Percentiles rank a stretch among this genome's conserved stretches.
Conservation (phyloP, 2,888 invertebrate species). For the Epiblema foenella region DNA sequence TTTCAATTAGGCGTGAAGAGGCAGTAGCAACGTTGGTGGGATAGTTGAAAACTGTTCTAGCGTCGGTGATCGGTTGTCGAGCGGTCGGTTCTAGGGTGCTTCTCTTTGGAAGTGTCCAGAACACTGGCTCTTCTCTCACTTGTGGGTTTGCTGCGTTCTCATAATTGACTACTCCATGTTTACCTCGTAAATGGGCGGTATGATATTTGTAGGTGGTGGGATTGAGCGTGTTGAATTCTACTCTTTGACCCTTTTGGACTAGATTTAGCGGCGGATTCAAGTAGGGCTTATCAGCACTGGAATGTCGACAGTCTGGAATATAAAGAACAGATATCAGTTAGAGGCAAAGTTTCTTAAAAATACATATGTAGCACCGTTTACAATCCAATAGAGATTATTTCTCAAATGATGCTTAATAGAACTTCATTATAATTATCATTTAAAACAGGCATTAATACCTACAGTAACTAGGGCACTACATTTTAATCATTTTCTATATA, state of each 20-base stretch:
- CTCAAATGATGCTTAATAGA: neutral
- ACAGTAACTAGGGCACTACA: slow-evolving; percentile 18
- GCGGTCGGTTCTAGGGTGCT: slow-evolving; percentile 56
- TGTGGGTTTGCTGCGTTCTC: slow-evolving; percentile 57
- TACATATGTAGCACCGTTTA: neutral
- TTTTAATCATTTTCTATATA: slow-evolving; percentile 8
- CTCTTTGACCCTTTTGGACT: slow-evolving; percentile 59
- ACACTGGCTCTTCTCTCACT: slow-evolving; percentile 75
- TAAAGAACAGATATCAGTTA: slow-evolving; percentile 45
- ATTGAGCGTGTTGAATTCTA: slow-evolving; percentile 66
- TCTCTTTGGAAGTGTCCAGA: slow-evolving; percentile 85
- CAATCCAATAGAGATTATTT: slow-evolving; percentile 6
- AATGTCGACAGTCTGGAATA: slow-evolving; percentile 87
- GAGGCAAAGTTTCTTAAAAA: neutral
- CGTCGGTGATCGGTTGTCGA: slow-evolving; percentile 50
- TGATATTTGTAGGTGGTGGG: slow-evolving; percentile 66
- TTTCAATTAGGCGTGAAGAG: slow-evolving; percentile 50
- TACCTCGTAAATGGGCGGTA: slow-evolving; percentile 71
- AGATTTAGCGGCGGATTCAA: slow-evolving; percentile 63
- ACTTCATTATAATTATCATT: slow-evolving; percentile 18
- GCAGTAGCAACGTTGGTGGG: slow-evolving; percentile 54
- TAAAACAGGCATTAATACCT: slow-evolving; percentile 37
- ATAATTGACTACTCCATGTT: slow-evolving; percentile 68
- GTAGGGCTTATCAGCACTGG: slow-evolving; percentile 83
- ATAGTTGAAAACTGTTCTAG: slow-evolving; percentile 56